Evolutionary conservation across 2,113 vertebrate genomes (phyloP), one percentile per base, ranked within the genome.

Genomic region (Xenopus laevis): DNA sequence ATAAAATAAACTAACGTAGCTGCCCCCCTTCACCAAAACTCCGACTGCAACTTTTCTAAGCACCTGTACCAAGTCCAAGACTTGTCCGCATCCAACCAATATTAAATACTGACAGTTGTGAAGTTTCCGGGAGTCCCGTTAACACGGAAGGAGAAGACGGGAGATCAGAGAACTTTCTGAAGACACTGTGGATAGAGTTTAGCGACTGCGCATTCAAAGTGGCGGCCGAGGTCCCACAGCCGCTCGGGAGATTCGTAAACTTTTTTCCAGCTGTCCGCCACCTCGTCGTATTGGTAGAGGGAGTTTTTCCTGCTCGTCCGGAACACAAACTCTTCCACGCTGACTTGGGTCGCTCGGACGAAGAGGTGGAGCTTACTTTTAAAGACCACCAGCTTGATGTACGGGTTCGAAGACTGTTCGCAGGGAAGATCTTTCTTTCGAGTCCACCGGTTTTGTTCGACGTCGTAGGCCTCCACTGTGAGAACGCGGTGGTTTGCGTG

Each of bases 151-250:
- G 55, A 64, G 74, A 78, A 79, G 75, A 78, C 80, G 61, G 27
- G 45, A 62, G 65, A 79, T 93, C 91, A 99, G 85, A 99, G 93
- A 83, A 99, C 97, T 94, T 98, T 98, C 91, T 98, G 98, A 85
- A 99, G 95, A 98, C 98, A 99, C 81, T 99, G 98, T n/a, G 98
- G 98, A 86, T 99, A 99, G 70, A 99, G 91, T 90, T 98, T 99
- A 92, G 96, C 98, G 84, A 98, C 96, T 86, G 94, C 95, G 87
- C 98, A 99, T 90, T 99, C 98, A 88, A 98, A 99, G 92, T 98
- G 97, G 85, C 98, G 95, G 79, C 98, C 98, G 52, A 99, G 90
- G 89, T 99, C 98, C 98, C 98, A 99, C 85, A 99, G 95, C 77
- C 95, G 94, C 78, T 99, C 98, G 0, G 98, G 97, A 52, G 96